Percentiles rank a stretch among this genome's conserved stretches.
Conservation (phyloP, 2,888 invertebrate species). For the Acrocyrtus sp. region DNA sequence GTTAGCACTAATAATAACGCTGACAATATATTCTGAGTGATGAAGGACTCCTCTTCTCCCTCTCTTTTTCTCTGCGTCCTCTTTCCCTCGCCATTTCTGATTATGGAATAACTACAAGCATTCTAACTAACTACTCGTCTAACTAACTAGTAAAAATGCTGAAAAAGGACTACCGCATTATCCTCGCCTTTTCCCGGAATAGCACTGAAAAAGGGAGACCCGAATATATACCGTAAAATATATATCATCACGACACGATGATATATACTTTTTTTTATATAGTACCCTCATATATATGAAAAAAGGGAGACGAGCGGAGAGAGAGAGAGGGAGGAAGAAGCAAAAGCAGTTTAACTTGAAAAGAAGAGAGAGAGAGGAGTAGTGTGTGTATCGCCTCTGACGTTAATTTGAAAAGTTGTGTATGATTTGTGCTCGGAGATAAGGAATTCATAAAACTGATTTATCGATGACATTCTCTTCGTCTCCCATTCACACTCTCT, state of each 20-base stretch:
- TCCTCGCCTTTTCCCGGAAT: no score
- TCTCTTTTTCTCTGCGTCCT: no score
- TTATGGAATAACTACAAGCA: no score
- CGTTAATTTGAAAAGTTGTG: conserved; percentile 64
- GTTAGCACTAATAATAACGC: conserved; percentile 42
- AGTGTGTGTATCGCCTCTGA: conserved; percentile 61
- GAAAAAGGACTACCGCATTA: no score
- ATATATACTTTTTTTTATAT: no score
- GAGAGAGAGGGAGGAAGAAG: conserved; percentile 31
- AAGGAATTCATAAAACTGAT: conserved; percentile 63
- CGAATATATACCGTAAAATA: no score
- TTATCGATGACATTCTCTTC: conserved; percentile 63
- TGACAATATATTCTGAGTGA: conserved; percentile 48
- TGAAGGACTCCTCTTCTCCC: conserved; percentile 31
- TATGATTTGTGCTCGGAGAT: conserved; percentile 63
- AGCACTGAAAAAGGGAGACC: no score
- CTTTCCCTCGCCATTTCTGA: no score
- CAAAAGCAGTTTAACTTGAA: conserved; percentile 52
- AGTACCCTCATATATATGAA: no score
- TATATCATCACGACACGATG: no score
- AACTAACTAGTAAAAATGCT: no score
- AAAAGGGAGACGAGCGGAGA: conserved; percentile 13
- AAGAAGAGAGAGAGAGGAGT: conserved; percentile 49
- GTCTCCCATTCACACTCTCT: conserved; percentile 63
- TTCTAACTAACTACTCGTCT: no score